A percentile compares a stretch with the other conserved stretches of the same genome.
Evolutionary conservation across 2,113 vertebrate species (phyloP).

Genomic region (Phaetusa simplex): DNA sequence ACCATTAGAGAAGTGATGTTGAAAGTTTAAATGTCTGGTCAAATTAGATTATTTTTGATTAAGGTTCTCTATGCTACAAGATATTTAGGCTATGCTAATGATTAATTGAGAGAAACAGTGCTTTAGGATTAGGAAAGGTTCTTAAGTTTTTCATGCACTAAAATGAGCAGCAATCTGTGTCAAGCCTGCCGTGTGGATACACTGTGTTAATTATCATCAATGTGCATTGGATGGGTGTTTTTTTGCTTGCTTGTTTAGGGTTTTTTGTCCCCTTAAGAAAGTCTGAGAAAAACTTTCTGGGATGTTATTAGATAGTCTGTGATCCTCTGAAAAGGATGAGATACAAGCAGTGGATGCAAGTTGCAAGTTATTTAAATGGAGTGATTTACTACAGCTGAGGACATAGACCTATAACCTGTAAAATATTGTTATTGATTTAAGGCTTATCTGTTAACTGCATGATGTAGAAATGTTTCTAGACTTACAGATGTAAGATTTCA

Average conservation of each 20-base stretch:
- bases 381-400: neutral
- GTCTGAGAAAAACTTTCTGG: neutral
- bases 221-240: neutral
- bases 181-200: neutral
- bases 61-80: neutral
- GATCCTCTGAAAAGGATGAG: neutral
- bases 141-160: neutral
- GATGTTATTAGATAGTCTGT: neutral
- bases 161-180: neutral
- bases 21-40: neutral
- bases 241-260: neutral
- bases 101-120: neutral
- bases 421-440: neutral
- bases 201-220: neutral
- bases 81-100: neutral
- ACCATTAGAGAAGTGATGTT: neutral
- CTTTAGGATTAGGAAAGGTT: neutral
- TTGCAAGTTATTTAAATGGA: neutral
- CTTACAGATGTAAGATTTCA: neutral
- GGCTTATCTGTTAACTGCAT: neutral
- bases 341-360: neutral
- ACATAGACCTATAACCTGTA: neutral
- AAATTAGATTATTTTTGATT: neutral
- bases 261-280: neutral
- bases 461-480: neutral